Evolutionary conservation across 23 tunicate genomes (phyloP), one percentile per base, ranked within the genome.

Genomic region (Phallusia fumigata): DNA sequence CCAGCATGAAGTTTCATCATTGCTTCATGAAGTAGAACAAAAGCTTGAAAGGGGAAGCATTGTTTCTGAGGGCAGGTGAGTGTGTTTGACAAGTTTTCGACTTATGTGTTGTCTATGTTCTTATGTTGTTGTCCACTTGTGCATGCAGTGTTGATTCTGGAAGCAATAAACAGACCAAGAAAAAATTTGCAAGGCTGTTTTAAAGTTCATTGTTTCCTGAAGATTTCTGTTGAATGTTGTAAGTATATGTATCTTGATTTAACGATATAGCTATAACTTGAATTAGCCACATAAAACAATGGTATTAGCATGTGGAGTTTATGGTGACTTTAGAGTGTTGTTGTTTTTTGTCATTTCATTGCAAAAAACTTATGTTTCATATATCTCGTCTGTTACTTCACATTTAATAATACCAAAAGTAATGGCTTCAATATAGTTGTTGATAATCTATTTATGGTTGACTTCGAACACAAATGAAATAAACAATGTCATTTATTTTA

Each of bases 1-100:
- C 69, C 80, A 88, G 92, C 52, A 77, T 72, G 84, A 76, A 28
- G 82, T 83, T 0, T n/a, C 75, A 16, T 19, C 40, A 6, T 47
- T 88, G 75, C 78, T 83, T 34, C 72, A 31, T 83, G 92, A 88
- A 45, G 87, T 83, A 47, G 92, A 88, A 83, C 84, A 76, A 33
- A 88, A 88, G 50, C 53, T 88, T 21, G 92, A 88, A 28, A 83
- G 78, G 40, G 92, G 92, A 19, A 83, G 87, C 52, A 64, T 83
- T 32, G 78, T 85, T 15, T 81, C 91, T 32, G 86, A 81, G 3
- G 84, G 36, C 33, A 82, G 79, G 91, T 80, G 3, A 79, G 65
- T 33, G 1, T 21, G 36, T 79, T 18, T 79, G 40, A 3, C 1
- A 19, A 21, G 15, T 36, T 35, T 33, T 28, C 18, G 8, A 33